A percentile compares a stretch with the other conserved stretches of the same genome.
Evolutionary conservation across 2,888 invertebrate genomes (phyloP).

Genomic region (Conops quadrifasciatus): DNA sequence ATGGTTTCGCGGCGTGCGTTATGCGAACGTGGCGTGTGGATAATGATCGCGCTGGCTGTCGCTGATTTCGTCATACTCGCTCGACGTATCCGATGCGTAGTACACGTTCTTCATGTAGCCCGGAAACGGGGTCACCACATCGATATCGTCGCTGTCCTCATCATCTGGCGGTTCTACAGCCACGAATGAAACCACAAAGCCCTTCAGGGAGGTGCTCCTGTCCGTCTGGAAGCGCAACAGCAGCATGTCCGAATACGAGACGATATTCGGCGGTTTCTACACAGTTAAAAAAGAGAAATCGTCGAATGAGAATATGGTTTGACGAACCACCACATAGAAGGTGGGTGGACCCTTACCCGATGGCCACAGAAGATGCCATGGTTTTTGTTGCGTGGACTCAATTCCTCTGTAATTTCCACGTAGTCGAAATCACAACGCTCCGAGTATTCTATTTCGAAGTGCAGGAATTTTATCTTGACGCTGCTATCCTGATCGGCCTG

Average conservation of each 20-base stretch:
- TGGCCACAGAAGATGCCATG: slow-evolving; percentile 91
- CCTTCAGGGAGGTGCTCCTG: slow-evolving; percentile 88
- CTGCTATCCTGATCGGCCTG: slow-evolving; percentile 83
- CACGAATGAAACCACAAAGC: slow-evolving; percentile 89
- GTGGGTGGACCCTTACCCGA: slow-evolving; percentile 69
- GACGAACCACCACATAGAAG: neutral
- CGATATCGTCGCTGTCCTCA: slow-evolving; percentile 55
- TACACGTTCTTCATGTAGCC: slow-evolving; percentile 62
- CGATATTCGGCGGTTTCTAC: slow-evolving; percentile 87
- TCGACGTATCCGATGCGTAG: slow-evolving; percentile 45
- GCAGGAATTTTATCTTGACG: slow-evolving; percentile 84
- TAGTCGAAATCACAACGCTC: slow-evolving; percentile 91
- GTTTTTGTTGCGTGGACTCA: slow-evolving; percentile 69
- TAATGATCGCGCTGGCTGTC: slow-evolving; percentile 19
- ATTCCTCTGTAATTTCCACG: slow-evolving; percentile 87
- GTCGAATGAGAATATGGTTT: neutral
- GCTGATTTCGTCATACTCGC: slow-evolving; percentile 38
- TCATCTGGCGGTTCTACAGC: slow-evolving; percentile 71
- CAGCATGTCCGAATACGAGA: slow-evolving; percentile 87
- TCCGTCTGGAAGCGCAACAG: slow-evolving; percentile 90
- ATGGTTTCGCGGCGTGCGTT: neutral
- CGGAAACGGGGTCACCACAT: slow-evolving; percentile 62
- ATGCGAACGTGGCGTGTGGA: slow-evolving; percentile 16
- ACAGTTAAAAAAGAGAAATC: slow-evolving; percentile 46
- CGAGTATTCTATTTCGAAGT: slow-evolving; percentile 80